These are phyloP conservation scores for Lordiphosa stackelbergi DNA, from an alignment of 1,140 invertebrate species.

Conservation along the genomic window DNA sequence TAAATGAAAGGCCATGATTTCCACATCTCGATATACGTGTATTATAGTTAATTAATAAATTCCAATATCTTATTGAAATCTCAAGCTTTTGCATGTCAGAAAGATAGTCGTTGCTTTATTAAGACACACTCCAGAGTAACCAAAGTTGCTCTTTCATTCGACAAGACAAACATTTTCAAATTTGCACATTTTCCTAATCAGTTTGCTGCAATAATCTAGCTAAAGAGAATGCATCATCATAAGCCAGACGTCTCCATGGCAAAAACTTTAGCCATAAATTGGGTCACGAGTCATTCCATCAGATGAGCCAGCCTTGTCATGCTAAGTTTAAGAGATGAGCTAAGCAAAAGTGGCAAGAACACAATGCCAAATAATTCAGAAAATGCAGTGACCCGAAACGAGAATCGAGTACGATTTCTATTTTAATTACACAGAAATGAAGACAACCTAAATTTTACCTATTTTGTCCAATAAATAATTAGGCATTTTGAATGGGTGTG, in stretches of 20 bases:
- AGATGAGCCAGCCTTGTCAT: constrained; percentile 2
- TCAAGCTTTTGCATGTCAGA: too few relatives aligned
- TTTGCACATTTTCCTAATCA: too few relatives aligned
- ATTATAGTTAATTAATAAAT: too few relatives aligned
- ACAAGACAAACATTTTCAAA: too few relatives aligned
- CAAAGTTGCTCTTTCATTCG: too few relatives aligned
- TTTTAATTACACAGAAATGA: constrained; percentile 32
- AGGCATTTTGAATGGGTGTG: constrained; percentile 38
- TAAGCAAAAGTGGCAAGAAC: constrained; percentile 5
- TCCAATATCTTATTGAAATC: too few relatives aligned
- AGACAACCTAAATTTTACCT: constrained; percentile 38
- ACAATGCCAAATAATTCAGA: constrained; percentile 2
- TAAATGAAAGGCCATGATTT: too few relatives aligned
- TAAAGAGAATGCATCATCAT: constrained; percentile 14
- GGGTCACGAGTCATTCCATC: constrained; percentile 29
- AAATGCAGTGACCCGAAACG: constrained; percentile 42
- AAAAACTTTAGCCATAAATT: constrained; percentile 14
- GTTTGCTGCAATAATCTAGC: not conserved
- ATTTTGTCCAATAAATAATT: constrained; percentile 63
- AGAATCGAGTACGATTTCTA: constrained; percentile 16
- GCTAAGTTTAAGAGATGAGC: not conserved
- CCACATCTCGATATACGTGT: too few relatives aligned
- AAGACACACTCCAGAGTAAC: too few relatives aligned
- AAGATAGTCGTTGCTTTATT: too few relatives aligned
- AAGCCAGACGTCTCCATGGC: not conserved